A percentile compares a stretch with the other conserved stretches of the same genome.
Conservation (phyloP, 2,888 invertebrate genomes). For the Micoletzkya japonica region DNA sequence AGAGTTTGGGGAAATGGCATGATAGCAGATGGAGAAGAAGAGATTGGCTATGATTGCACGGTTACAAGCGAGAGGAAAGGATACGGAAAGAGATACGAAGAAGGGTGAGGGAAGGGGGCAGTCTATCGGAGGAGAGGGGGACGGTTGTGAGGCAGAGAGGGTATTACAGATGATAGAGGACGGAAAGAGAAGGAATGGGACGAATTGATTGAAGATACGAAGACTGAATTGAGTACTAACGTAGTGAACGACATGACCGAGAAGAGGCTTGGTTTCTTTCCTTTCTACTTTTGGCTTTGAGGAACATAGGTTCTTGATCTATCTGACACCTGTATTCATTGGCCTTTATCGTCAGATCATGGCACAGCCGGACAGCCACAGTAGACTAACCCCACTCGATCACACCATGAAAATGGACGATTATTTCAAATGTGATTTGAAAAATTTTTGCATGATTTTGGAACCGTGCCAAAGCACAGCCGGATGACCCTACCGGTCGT, state of each 20-base stretch:
- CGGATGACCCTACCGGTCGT: too few species aligned
- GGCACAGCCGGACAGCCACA: too few species aligned
- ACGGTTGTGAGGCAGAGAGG: not conserved
- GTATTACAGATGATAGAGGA: conserved; percentile 11
- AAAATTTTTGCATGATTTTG: too few species aligned
- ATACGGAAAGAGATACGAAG: not conserved
- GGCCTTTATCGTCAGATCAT: too few species aligned
- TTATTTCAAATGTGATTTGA: too few species aligned
- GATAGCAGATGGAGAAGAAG: conserved; percentile 27
- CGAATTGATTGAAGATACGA: conserved; percentile 24
- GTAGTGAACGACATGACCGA: conserved; percentile 20
- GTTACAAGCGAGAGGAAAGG: conserved; percentile 25
- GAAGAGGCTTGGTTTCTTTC: conserved; percentile 11
- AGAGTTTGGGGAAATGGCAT: too few species aligned
- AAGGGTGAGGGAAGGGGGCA: not conserved
- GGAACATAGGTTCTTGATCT: too few species aligned
- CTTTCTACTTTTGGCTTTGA: not conserved
- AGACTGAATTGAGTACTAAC: conserved; percentile 3
- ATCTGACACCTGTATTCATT: too few species aligned
- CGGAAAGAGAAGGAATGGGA: conserved; percentile 14
- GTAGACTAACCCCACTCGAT: too few species aligned
- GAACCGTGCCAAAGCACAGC: too few species aligned
- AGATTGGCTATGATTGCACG: conserved; percentile 18
- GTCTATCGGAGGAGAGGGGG: too few species aligned
- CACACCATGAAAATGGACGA: too few species aligned